Evolutionary conservation across 2,888 invertebrate species (phyloP).

Genomic region (Latrodectus elegans): DNA sequence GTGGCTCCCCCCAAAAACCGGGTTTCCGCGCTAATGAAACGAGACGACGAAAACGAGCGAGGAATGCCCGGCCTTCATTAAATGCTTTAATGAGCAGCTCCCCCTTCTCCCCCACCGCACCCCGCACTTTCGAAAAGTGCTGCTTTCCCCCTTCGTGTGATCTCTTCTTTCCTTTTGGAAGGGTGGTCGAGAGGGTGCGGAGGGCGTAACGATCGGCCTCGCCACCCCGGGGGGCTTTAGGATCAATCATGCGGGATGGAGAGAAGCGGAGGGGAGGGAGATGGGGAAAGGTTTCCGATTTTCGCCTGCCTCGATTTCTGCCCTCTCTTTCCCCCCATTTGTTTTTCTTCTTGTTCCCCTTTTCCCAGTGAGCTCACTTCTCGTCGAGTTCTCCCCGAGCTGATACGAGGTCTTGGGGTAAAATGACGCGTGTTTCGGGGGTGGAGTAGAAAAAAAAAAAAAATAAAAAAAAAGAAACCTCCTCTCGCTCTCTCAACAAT

Average conservation of each 20-base stretch:
- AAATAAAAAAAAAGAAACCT: neutral
- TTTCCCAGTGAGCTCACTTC: slow-evolving; percentile 13
- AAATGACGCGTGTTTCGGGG: slow-evolving; percentile 1
- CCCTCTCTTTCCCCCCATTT: neutral
- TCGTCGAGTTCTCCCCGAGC: slow-evolving; percentile 12
- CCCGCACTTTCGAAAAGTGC: neutral
- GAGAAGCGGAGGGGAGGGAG: slow-evolving; percentile 4
- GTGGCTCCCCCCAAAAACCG: slow-evolving; percentile 26
- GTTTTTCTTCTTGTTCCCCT: slow-evolving; percentile 4
- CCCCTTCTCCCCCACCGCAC: slow-evolving; percentile 2
- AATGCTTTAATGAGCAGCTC: slow-evolving; percentile 59
- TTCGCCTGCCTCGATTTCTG: slow-evolving; percentile 13
- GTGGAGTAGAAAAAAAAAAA: neutral
- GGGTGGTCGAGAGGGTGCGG: slow-evolving; percentile 2
- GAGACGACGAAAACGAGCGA: slow-evolving; percentile 8
- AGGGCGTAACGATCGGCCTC: slow-evolving; percentile 42
- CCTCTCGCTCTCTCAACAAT: neutral
- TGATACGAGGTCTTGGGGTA: neutral
- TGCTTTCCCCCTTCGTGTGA: neutral
- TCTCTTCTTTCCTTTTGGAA: slow-evolving; percentile 12
- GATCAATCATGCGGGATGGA: slow-evolving; percentile 54
- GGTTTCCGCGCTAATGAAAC: slow-evolving; percentile 51
- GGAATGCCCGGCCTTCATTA: slow-evolving; percentile 48
- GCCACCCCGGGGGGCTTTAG: slow-evolving; percentile 29
- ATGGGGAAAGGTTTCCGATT: slow-evolving; percentile 26